Base-by-base conservation (phyloP, 37 sponge, comb jelly and placozoan genomes). In the Spongilla lacustris region DNA sequence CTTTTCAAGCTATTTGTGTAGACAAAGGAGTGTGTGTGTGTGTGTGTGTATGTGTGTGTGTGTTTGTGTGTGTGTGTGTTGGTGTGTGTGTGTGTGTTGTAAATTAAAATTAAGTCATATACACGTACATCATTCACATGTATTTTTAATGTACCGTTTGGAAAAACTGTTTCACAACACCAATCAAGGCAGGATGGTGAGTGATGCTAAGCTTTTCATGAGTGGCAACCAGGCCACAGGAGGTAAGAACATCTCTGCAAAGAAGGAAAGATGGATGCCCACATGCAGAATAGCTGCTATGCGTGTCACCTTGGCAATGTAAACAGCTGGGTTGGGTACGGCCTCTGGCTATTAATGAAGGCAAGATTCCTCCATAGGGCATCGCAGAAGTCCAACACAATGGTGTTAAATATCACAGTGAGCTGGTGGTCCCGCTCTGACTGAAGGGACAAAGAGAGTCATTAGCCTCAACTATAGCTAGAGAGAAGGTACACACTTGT, bases 311-410 rank as follows among this genome's bases (percentile, higher is more conserved):
- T 38, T 31, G 83, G 50, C 21, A 83, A 17, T 4, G 73, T 41
- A 46, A 83, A 83, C 25, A 80, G 74, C 2, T 69, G 81, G 14
- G 81, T 87, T 6, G 73, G 87, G 67, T 81, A 87, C 0, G 50
- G 80, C 35, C 21, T 75, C 22, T n/a, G 9, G 41, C 13, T 36
- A 34, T 77, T 71, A 37, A 71, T 19, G 41, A 90, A 90, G 50
- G 79, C 79, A 24, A 81, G 73, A 74, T 85, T 68, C 33, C 90
- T 80, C 90, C 90, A 90, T 24, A 90, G 81, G 35, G 89, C 84
- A 84, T 89, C 79, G 50, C 89, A 89, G 29, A 89, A 66, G 68
- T 83, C 89, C 79, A 89, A 34, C 46, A 89, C 89, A 11, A 83
- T 69, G 66, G 74, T 79, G 50, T 89, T 89, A 76, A 87, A 81